These are phyloP conservation scores for Chroicocephalus ridibundus DNA, from an alignment of 2,113 vertebrate genomes.

Conservation along the genomic window DNA sequence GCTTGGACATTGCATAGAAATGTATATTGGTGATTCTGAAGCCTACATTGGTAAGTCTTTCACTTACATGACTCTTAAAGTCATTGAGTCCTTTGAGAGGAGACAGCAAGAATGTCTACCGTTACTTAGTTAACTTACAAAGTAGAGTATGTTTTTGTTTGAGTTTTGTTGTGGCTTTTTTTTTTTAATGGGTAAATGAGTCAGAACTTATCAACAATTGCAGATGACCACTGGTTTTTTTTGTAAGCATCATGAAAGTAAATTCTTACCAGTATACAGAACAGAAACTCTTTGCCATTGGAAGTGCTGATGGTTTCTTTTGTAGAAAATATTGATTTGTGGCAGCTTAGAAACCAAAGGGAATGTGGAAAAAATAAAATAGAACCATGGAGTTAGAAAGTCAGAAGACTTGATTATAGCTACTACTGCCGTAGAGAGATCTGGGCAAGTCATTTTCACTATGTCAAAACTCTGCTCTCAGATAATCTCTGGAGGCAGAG, in stretches of 20 bases:
- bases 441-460: neutral
- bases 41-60: slow-evolving; percentile 89
- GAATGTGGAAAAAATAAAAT: neutral
- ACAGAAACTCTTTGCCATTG: neutral
- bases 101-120: neutral
- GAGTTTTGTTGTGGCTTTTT: neutral
- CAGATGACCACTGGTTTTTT: neutral
- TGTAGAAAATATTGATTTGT: neutral
- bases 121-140: neutral
- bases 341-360: neutral
- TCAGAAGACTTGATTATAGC: neutral
- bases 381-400: neutral
- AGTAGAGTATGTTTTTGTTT: neutral
- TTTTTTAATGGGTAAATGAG: neutral
- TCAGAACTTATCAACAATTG: neutral
- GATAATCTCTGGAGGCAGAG: neutral
- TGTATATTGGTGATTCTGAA: slow-evolving; percentile 99
- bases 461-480: neutral
- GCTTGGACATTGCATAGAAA: slow-evolving; percentile 98
- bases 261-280: neutral
- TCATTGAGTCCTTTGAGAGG: neutral
- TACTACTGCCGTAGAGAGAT: neutral
- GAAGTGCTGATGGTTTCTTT: neutral
- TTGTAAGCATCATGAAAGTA: neutral
- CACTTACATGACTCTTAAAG: neutral